Base-by-base conservation (phyloP, 2,113 vertebrate species). In the Sapajus apella region DNA sequence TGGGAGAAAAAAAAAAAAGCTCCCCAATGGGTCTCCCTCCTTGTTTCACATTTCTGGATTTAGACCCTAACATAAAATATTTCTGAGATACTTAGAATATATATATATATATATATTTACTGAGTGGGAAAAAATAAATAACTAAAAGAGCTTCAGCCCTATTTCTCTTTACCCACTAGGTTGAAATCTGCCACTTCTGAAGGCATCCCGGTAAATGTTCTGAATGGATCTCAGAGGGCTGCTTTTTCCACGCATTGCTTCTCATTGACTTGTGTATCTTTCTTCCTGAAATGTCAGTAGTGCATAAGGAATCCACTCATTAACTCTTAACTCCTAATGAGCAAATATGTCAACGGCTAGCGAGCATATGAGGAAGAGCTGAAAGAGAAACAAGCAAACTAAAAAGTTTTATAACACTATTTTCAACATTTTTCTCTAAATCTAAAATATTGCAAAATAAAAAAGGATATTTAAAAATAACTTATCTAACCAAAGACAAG, bases 171-270 rank as follows among this genome's bases (percentile, higher is more conserved):
- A 6, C 83, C 40, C 10, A 12, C n/a, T 5, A 2, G 13, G 43
- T 3, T 61, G 61, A 32, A 68, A 27, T 10, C 40, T 4, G 3
- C 77, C 45, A 40, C 81, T 43, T 5, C n/a, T 35, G 50, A 66
- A 55, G 56, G 18, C 30, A 14, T 1, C 0, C 0, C 3, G n/a
- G 5, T 32, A 35, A 58, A 50, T 0, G 3, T 25, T 61, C 25
- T 8, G 61, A 30, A 20, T 0, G 0, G 43, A 32, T 30, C 52
- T 52, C 21, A 43, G 35, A 77, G 35, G 32, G 45, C 11, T 20
- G 23, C 17, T 55, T 58, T 35, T 23, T 9, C 79, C 11, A 47
- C 66, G 12, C 32, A 3, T 10, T 7, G 27, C 20, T 86, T 58
- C 64, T 79, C 13, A 50, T 43, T 45, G 58, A 52, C 58, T n/a